Evolutionary conservation across 2,113 vertebrate genomes (phyloP).

Genomic region (Malurus alboscapulatus): DNA sequence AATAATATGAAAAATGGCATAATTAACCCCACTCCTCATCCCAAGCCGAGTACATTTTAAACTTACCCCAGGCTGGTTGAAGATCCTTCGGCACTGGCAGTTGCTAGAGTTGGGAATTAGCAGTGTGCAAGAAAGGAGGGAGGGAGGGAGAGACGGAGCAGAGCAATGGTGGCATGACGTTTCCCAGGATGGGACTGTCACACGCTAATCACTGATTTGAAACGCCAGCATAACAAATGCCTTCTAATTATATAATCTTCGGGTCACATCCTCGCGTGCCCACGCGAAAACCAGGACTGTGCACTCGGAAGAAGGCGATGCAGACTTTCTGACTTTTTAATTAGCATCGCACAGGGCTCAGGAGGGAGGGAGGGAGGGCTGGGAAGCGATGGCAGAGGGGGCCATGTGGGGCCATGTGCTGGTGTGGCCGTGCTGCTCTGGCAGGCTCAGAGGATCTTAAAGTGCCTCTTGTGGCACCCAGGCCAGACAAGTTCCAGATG

Average conservation of each 20-base stretch:
- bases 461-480: neutral
- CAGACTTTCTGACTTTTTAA: slow-evolving; percentile 15
- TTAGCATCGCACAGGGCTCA: neutral
- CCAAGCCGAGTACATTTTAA: neutral
- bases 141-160: slow-evolving; percentile 41
- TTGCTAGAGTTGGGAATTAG: slow-evolving; percentile 64
- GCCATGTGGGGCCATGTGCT: neutral
- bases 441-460: neutral
- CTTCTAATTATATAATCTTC: slow-evolving; percentile 78
- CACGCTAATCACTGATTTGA: slow-evolving; percentile 70
- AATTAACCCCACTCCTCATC: neutral
- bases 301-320: slow-evolving; percentile 22
- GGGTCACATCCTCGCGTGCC: slow-evolving; percentile 70
- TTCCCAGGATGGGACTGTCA: slow-evolving; percentile 71
- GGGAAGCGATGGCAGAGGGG: neutral
- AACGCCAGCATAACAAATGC: slow-evolving; percentile 70
- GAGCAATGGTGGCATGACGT: slow-evolving; percentile 45
- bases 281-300: slow-evolving; percentile 63
- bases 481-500: neutral
- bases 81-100: slow-evolving; percentile 44
- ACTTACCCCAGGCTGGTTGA: slow-evolving; percentile 73
- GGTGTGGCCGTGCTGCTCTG: neutral
- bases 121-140: slow-evolving; percentile 49
- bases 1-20: neutral
- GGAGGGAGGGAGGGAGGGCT: neutral